Percentiles rank a stretch among this genome's conserved stretches.
Evolutionary conservation across 92 coral and sea anemone genomes (phyloP).

Genomic region (Palythoa grandis): DNA sequence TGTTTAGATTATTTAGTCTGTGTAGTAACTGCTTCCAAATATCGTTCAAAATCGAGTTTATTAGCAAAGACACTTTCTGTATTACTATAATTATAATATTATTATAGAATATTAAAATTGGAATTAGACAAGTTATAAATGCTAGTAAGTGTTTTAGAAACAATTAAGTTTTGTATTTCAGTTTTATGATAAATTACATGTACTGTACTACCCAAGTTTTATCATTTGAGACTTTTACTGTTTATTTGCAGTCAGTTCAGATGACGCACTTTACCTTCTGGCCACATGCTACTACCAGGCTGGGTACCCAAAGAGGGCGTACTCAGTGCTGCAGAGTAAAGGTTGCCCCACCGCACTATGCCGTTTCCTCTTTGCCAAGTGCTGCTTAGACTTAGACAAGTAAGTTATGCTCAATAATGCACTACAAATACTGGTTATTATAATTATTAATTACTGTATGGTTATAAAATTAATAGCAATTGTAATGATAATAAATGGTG

Average conservation of each 20-base stretch:
- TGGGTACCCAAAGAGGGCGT: slow-evolving; percentile 84
- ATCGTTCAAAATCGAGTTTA: neutral
- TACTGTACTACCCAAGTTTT: too few relatives aligned
- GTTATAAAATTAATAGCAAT: too few relatives aligned
- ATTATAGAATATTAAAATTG: neutral
- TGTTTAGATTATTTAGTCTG: neutral
- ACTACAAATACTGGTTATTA: too few relatives aligned
- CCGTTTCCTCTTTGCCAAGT: slow-evolving; percentile 95
- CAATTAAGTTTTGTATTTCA: too few relatives aligned
- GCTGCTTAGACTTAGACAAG: slow-evolving; percentile 94
- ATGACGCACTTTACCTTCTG: slow-evolving; percentile 87
- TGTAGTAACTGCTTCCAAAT: too few relatives aligned
- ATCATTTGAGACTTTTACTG: neutral
- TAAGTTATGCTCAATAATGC: slow-evolving; percentile 50
- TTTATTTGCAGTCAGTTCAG: slow-evolving; percentile 79
- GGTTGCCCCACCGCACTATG: slow-evolving; percentile 93
- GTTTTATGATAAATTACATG: too few relatives aligned
- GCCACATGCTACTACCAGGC: slow-evolving; percentile 96
- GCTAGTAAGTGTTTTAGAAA: too few relatives aligned
- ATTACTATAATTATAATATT: too few relatives aligned
- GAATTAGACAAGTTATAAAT: too few relatives aligned
- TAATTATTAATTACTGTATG: too few relatives aligned
- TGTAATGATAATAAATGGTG: too few relatives aligned
- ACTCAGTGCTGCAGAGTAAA: slow-evolving; percentile 80
- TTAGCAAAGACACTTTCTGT: neutral